Evolutionary conservation across 2,797 vertebrate species (phyloP).

Genomic region (Gymnothorax reevesii): DNA sequence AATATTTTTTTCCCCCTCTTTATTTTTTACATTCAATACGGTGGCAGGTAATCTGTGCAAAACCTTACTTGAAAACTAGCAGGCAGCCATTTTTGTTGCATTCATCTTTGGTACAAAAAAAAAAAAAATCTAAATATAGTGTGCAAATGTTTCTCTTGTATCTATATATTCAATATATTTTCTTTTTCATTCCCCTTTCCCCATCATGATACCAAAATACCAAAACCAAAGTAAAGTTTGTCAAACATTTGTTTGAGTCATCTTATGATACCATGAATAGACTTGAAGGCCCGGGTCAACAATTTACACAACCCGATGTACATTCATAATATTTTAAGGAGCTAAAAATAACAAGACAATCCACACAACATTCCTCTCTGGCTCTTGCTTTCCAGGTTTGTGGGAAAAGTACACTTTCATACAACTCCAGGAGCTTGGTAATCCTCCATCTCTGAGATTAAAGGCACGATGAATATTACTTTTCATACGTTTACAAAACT

Average conservation of each 20-base stretch:
- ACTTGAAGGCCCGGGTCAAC: slow-evolving; percentile 99
- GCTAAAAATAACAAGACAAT: slow-evolving; percentile 86
- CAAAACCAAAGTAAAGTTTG: slow-evolving; percentile 77
- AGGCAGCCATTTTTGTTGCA: slow-evolving; percentile 98
- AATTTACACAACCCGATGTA: slow-evolving; percentile 96
- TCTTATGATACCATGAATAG: slow-evolving; percentile 97
- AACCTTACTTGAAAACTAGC: slow-evolving; percentile 99
- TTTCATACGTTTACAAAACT: slow-evolving; percentile 90
- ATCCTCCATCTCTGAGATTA: slow-evolving; percentile 79
- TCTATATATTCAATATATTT: slow-evolving; percentile 77
- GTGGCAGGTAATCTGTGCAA: slow-evolving; percentile 99
- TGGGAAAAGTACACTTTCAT: slow-evolving; percentile 80
- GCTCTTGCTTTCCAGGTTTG: slow-evolving; percentile 73
- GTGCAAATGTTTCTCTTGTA: slow-evolving; percentile 95
- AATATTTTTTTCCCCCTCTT: neutral
- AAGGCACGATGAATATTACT: slow-evolving; percentile 99
- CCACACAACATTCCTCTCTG: slow-evolving; percentile 77
- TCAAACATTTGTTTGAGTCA: slow-evolving; percentile 93
- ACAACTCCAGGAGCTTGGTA: slow-evolving; percentile 69
- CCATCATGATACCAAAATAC: slow-evolving; percentile 60
- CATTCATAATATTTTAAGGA: slow-evolving; percentile 92
- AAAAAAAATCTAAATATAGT: slow-evolving; percentile 93
- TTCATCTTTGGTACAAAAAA: slow-evolving; percentile 99
- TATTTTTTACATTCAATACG: slow-evolving; percentile 97
- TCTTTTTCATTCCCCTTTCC: slow-evolving; percentile 40